Evolutionary conservation across 2,797 vertebrate species (phyloP), one percentile per base, ranked within the genome.

Genomic region (Macrochelys suwanniensis): DNA sequence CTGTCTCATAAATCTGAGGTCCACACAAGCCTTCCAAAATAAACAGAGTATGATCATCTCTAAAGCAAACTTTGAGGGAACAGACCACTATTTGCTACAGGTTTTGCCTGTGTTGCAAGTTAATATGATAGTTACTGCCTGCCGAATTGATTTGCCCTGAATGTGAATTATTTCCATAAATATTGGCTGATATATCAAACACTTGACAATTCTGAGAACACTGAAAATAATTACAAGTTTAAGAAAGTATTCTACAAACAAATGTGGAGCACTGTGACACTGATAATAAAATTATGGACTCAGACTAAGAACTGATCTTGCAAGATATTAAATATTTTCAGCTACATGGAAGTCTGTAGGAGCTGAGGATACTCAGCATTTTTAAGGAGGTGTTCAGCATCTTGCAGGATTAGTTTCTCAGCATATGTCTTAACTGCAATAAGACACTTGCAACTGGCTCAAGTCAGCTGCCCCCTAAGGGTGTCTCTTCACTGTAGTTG

Each of bases 161-260:
- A 88, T 42, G 56, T 93, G 92, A 92, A 80, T 50, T 65, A 65
- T 42, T 10, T 1, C 84, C 91, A 86, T 92, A 92, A 94, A 92
- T 90, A 89, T 1, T 42, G n/a, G 56, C 81, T 92, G 95, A 90
- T 82, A 89, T 82, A 93, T 95, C 74, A 94, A 88, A 92, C 3
- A 2, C 10, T 96, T 92, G 92, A 88, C 93, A 94, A 88, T 47
- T 21, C 95, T 89, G 85, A 84, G 95, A 89, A 89, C 89, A 87
- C 15, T 85, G 86, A 94, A 88, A 95, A 76, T 84, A 82, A 93
- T 92, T 82, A 65, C 84, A 90, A 37, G 10, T 37, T 68, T 68
- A 68, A 68, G 65, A 68, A 37, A 68, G 25, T 11, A 56, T 76
- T 80, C 53, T 51, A 78, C 10, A 49, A 85, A 96, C 88, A 59